Evolutionary conservation across 2,113 vertebrate species (phyloP), one percentile per base, ranked within the genome.

Genomic region (Promerops cafer): DNA sequence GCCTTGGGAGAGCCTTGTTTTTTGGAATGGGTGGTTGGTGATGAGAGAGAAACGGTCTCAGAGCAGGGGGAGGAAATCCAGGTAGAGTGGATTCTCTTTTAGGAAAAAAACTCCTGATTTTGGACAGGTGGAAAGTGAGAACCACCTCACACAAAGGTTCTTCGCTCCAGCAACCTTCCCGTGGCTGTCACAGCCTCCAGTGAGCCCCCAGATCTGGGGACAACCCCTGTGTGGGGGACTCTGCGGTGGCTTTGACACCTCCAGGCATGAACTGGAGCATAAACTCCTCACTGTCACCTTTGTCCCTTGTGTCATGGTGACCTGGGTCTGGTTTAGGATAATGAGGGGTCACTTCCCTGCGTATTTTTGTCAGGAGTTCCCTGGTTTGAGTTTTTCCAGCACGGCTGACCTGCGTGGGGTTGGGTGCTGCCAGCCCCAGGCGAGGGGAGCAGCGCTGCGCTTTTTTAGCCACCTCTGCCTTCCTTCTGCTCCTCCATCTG

Each of bases 241-340:
- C n/a, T 12, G 33, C 0, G 0, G 49, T 44, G 63, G 13, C 71
- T 69, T 44, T 0, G 0, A 3, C 35, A 15, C 9, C 23, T 68
- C 44, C 5, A 10, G 40, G 27, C 2, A 1, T 9, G 2, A 83
- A 42, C 35, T 13, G 31, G 70, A 76, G 93, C 8, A 8, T 66
- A 53, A 96, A 76, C 94, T 90, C 71, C 85, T 89, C 30, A 1
- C 93, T 74, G 54, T 92, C 94, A 64, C 71, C 82, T 90, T 78
- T 76, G 89, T 79, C 72, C 20, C 49, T 75, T 30, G 39, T 35
- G 24, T 81, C 59, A 12, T 17, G 31, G 88, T 86, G 82, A 93
- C 85, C 71, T 59, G 12, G 42, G 8, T 78, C 90, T 94, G 74
- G 66, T 96, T 96, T 83, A 80, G 85, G 93, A 27, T 52, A 35